These are phyloP conservation scores for Mesorhabditis spiculigera DNA, from an alignment of 2,888 invertebrate genomes.

Conservation along the genomic window DNA sequence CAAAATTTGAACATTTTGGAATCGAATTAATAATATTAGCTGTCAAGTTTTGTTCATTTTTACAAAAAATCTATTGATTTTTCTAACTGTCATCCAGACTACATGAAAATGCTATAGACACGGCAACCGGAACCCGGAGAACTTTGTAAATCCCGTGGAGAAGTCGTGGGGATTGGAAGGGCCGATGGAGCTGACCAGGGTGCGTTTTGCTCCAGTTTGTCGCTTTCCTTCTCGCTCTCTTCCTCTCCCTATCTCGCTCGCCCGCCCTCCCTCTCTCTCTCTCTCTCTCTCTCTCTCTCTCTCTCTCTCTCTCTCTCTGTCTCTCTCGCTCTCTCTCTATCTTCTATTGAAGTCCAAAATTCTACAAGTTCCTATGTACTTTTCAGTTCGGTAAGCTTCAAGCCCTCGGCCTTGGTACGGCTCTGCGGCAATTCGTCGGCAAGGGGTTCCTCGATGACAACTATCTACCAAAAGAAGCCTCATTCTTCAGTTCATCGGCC, in stretches of 20 bases:
- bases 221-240: too few relatives aligned
- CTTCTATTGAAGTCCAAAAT: not conserved
- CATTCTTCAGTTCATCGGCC: constrained; percentile 39
- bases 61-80: too few relatives aligned
- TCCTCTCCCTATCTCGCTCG: too few relatives aligned
- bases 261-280: too few relatives aligned
- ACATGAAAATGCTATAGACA: constrained; percentile 17
- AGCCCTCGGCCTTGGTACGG: constrained; percentile 35
- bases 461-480: constrained; percentile 31
- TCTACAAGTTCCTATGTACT: not conserved
- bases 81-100: not conserved
- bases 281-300: too few relatives aligned
- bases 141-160: constrained; percentile 17
- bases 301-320: too few relatives aligned
- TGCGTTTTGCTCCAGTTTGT: not conserved
- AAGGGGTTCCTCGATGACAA: constrained; percentile 18
- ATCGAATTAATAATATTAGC: too few relatives aligned
- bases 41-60: too few relatives aligned
- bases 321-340: too few relatives aligned
- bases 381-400: constrained; percentile 40
- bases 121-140: constrained; percentile 37
- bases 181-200: constrained; percentile 26
- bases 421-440: constrained; percentile 32
- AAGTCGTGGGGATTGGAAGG: constrained; percentile 31
- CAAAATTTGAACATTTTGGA: too few relatives aligned